Base-by-base conservation (phyloP, 2,888 invertebrate genomes). In the Chromoteleia sp. region DNA sequence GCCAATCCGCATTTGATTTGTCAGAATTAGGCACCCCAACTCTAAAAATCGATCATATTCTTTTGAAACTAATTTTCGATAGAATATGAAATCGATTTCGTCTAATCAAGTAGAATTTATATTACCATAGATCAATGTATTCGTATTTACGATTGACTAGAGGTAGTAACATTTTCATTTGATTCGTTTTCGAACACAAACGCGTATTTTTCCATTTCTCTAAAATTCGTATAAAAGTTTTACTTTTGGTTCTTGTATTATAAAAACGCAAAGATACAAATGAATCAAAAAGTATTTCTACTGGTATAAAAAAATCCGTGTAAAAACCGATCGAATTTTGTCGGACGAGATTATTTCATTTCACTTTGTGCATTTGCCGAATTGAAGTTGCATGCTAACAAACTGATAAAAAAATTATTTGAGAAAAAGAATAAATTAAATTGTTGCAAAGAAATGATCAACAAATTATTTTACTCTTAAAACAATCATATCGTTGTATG, bases 11-110 rank as follows among this genome's bases (percentile, higher is more conserved):
- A 71, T 71, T 71, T 71, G 71, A 78, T 78, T 78, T 78, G 71
- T 78, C 71, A 65, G 71, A 78, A 78, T 78, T 78, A 78, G 77
- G 77, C 77, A 78, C 77, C 77, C 39, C 43, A 45, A 52, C 12
- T 29, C 39, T 58, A 67, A 50, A 17, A 59, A 21, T 17, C 41
- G 59, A 71, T 10, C 50, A 48, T 39, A 30, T 56, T 41, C 19
- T 7, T 6, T 43, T n/a, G 45, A 48, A 43, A n/a, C n/a, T n/a
- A n/a, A n/a, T n/a, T n/a, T n/a, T n/a, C n/a, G n/a, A n/a, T n/a
- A 56, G n/a, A 17, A n/a, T 56, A 33, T 25, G 39, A 41, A 15
- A 0, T 54, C 39, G 15, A 39, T 17, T 21, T 3, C 36, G 0
- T 33, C 25, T 59, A 59, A 43, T 29, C 15, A 43, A 59, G 14